These are phyloP conservation scores for Diacarnus erythraeanus DNA, from an alignment of 37 sponge, comb jelly and placozoan genomes.

Conservation along the genomic window DNA sequence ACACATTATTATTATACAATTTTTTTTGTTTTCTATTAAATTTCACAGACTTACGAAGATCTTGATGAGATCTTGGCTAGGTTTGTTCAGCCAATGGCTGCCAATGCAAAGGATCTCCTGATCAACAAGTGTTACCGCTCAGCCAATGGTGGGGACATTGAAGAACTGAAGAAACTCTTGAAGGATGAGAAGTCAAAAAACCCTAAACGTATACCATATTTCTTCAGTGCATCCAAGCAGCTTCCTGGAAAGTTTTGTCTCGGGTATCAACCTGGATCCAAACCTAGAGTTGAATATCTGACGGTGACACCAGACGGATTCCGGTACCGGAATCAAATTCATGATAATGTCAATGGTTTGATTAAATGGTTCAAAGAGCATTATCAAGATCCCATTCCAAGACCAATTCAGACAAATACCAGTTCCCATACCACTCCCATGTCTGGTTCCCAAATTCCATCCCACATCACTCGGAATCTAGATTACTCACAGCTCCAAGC, in stretches of 20 bases:
- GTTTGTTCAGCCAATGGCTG: constrained; percentile 89
- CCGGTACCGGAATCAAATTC: constrained; percentile 70
- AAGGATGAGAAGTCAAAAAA: constrained; percentile 74
- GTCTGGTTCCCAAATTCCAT: constrained; percentile 17
- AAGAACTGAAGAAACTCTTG: constrained; percentile 66
- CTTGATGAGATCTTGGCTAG: constrained; percentile 98
- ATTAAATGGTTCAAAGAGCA: constrained; percentile 92
- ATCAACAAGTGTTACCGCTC: constrained; percentile 73
- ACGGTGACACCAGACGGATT: constrained; percentile 84
- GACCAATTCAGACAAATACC: constrained; percentile 14
- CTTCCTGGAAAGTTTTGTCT: constrained; percentile 86
- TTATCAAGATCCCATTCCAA: constrained; percentile 66
- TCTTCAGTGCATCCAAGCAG: constrained; percentile 84
- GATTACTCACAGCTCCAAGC: constrained; percentile 24
- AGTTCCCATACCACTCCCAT: not conserved
- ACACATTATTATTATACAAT: too few species aligned
- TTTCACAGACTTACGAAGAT: constrained; percentile 95
- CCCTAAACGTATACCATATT: constrained; percentile 92
- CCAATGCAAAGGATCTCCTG: constrained; percentile 72
- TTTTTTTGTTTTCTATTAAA: not conserved
- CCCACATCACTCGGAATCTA: constrained; percentile 5
- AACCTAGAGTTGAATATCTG: constrained; percentile 73
- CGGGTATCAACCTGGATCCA: constrained; percentile 85
- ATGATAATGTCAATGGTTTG: constrained; percentile 50
- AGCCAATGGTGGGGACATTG: constrained; percentile 56